phyloP scores from a whole-genome alignment of 2,113 vertebrate genomes.

The Anseranas semipalmata region DNA sequence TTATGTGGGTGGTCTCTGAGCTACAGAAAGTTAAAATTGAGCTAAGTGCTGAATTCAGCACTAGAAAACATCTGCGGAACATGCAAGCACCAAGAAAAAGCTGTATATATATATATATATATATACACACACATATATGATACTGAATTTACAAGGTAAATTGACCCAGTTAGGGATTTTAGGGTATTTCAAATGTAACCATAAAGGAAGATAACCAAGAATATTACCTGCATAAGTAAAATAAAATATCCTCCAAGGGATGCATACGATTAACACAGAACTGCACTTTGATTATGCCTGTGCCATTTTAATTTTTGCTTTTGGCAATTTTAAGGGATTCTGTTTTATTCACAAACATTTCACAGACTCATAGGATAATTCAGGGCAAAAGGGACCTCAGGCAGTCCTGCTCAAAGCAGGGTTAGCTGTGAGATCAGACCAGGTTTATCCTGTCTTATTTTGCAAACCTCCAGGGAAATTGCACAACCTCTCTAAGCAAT shows the following conservation, averaged over 20 bases:
- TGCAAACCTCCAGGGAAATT: background rate
- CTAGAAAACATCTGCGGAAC: background rate
- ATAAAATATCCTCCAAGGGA: background rate
- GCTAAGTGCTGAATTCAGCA: background rate
- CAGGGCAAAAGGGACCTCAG: background rate
- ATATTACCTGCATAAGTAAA: background rate
- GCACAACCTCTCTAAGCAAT: background rate
- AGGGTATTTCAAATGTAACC: background rate
- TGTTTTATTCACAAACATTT: background rate
- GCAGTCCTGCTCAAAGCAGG: background rate
- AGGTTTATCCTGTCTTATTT: background rate
- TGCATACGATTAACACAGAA: background rate
- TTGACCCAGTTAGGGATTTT: background rate
- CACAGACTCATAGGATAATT: background rate
- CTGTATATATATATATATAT: background rate
- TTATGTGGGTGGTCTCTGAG: background rate
- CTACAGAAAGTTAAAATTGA: background rate
- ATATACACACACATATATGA: background rate
- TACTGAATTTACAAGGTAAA: background rate
- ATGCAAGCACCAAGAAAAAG: background rate
- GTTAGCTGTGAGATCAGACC: background rate
- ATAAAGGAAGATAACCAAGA: background rate
- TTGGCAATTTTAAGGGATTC: background rate
- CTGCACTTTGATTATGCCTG: background rate
- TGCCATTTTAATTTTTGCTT: background rate